phyloP scores from a whole-genome alignment of 1,140 invertebrate genomes.

The Bombus impatiens region DNA sequence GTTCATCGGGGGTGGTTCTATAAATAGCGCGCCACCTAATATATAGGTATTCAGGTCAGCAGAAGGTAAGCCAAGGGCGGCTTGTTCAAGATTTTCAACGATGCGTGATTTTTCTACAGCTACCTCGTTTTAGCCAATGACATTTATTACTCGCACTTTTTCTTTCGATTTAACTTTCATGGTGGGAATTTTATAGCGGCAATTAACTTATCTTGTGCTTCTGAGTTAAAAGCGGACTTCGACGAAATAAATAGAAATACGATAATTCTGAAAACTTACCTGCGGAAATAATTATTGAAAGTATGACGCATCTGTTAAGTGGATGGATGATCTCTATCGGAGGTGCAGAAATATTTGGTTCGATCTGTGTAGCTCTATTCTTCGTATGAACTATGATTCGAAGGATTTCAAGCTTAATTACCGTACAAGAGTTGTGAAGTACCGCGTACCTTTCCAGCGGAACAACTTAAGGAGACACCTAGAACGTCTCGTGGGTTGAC shows the following conservation, averaged over 20 bases:
- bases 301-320: no score
- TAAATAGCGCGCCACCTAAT: slow-evolving; percentile 71
- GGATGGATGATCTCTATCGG: background rate
- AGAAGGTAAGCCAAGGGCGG: slow-evolving; percentile 75
- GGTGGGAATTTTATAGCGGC: background rate
- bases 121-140: background rate
- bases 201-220: background rate
- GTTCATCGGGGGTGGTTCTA: slow-evolving; percentile 75
- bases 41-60: slow-evolving; percentile 77
- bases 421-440: background rate
- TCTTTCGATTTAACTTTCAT: background rate
- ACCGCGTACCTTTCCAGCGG: slow-evolving; percentile 6
- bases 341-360: background rate
- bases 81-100: slow-evolving; percentile 51
- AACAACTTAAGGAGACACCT: slow-evolving; percentile 45
- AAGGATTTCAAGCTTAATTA: background rate
- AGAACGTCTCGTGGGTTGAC: slow-evolving; percentile 68
- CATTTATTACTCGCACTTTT: background rate
- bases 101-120: slow-evolving; percentile 19
- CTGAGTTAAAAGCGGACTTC: background rate
- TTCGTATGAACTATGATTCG: background rate
- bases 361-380: background rate
- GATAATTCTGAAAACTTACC: slow-evolving; percentile 2
- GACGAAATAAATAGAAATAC: no score
- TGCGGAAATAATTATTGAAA: background rate